These are phyloP conservation scores for Lacanobia oleracea DNA, from an alignment of 2,888 invertebrate genomes.

Conservation along the genomic window DNA sequence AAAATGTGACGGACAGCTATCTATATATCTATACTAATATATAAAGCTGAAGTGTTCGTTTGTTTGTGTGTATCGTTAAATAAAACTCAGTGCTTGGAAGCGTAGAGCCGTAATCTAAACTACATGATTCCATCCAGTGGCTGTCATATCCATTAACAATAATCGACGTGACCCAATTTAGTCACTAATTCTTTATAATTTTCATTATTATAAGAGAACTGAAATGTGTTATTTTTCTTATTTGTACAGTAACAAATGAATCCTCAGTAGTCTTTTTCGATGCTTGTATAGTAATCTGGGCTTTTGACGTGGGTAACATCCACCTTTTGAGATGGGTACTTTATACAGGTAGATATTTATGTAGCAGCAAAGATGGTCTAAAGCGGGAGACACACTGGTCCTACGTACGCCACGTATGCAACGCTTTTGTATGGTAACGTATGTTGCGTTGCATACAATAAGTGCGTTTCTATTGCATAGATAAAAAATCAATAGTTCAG, in stretches of 20 bases:
- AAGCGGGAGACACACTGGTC: too few species aligned
- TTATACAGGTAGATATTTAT: background rate
- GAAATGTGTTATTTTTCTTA: background rate
- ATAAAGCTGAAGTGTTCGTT: too few species aligned
- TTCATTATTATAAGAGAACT: background rate
- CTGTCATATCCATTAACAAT: conserved; percentile 6
- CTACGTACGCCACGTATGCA: too few species aligned
- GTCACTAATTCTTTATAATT: background rate
- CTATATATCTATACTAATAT: too few species aligned
- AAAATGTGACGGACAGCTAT: too few species aligned
- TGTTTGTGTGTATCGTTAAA: conserved; percentile 8
- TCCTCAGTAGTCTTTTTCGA: background rate
- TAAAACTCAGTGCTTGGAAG: conserved; percentile 26
- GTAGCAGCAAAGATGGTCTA: background rate
- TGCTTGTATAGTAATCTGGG: background rate
- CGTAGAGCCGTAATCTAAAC: conserved; percentile 8
- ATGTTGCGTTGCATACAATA: too few species aligned
- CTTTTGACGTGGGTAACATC: background rate
- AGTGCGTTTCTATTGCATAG: too few species aligned
- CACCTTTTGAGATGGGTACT: background rate
- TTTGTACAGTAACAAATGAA: background rate
- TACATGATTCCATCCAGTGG: conserved; percentile 16
- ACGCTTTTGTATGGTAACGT: too few species aligned
- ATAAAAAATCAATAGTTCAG: too few species aligned
- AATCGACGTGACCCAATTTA: conserved; percentile 28